phyloP scores from a whole-genome alignment of 2,113 vertebrate genomes.

The Argyrosomus japonicus region DNA sequence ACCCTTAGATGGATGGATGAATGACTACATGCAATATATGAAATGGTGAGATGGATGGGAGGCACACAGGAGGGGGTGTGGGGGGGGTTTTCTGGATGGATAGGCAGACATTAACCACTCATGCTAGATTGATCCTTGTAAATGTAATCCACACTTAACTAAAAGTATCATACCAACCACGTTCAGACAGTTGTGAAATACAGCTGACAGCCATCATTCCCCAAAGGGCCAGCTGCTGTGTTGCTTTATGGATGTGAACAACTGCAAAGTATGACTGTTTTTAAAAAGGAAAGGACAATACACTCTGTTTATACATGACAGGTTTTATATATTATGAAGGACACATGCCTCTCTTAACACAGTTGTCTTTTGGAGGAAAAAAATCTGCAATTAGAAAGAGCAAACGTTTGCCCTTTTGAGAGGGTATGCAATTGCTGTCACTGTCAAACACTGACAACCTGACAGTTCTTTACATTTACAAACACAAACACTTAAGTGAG shows the following conservation, averaged over 20 bases:
- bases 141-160: slow-evolving; percentile 40
- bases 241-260: slow-evolving; percentile 14
- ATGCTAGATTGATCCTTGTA: slow-evolving; percentile 18
- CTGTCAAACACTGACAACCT: too few species aligned
- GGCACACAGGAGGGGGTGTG: neutral
- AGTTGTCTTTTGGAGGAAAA: neutral
- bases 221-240: slow-evolving; percentile 1
- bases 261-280: too few species aligned
- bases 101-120: slow-evolving; percentile 25
- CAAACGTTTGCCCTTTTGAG: too few species aligned
- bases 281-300: neutral
- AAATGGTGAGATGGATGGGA: slow-evolving; percentile 17
- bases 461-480: neutral
- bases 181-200: slow-evolving; percentile 10
- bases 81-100: slow-evolving; percentile 17
- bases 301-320: neutral
- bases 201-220: slow-evolving; percentile 16
- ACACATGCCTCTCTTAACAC: neutral
- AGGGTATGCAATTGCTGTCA: too few species aligned
- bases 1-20: slow-evolving; percentile 7
- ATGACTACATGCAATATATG: slow-evolving; percentile 6
- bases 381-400: too few species aligned
- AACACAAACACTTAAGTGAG: neutral
- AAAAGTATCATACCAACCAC: slow-evolving; percentile 16
- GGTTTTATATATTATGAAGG: neutral